Evolutionary conservation across 2,888 invertebrate genomes (phyloP), one percentile per base, ranked within the genome.

Genomic region (Netelia fuscicornis): DNA sequence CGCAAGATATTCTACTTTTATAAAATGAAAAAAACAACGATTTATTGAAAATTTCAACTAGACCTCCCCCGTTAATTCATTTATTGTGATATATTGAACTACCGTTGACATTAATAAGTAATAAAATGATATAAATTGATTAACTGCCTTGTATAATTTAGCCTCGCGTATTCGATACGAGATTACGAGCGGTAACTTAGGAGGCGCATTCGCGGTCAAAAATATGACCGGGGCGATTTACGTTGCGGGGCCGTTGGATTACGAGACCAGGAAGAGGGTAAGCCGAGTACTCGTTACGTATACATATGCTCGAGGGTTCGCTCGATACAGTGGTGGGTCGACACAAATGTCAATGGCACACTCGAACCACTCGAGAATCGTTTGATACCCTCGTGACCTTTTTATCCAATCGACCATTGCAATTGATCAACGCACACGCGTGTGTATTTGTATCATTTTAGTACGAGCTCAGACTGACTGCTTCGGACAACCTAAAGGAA

Each of bases 151-250:
- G 37, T 30, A 11, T 37, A 62, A 95, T 95, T 86, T 96, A 98
- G 98, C 98, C 94, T 98, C 98, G 95, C 98, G 98, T 96, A 98
- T 99, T 96, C 98, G 98, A 96, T 99, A 99, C 96, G 98, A 99
- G 97, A 99, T 99, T 95, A 98, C 98, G 95, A 98, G 98, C 96
- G 99, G 99, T 95, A 99, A 99, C 97, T 97, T 98, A 96, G 98
- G 98, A 87, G 99, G 98, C 91, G 98, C 98, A 56, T 99, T 99
- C 94, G 98, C 98, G 91, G 98, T 99, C 94, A 98, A 98, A 95
- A 98, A 98, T 95, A 98, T 98, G 97, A 99, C 99, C 89, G 99
- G 99, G 91, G 99, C 99, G 94, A 99, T 99, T 94, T 99, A 98
- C 95, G 98, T 99, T 90, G 98, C 98, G 84, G 98, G 98, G 89